Evolutionary conservation across 2,113 vertebrate species (phyloP).

Genomic region (Mystacornis crossleyi): DNA sequence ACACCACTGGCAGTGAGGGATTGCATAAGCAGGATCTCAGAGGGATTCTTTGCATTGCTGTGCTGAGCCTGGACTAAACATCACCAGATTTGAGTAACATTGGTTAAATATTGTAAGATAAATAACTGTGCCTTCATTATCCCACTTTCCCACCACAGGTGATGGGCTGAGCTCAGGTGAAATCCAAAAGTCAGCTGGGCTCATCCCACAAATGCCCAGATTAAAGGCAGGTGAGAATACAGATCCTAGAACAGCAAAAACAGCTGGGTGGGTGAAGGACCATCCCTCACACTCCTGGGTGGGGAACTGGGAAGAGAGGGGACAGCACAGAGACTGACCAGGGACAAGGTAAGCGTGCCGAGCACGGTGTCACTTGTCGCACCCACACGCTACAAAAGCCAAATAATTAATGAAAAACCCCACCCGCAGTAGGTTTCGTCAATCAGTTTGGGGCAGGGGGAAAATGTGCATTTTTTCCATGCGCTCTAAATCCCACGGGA

Average conservation of each 20-base stretch:
- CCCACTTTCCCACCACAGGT: fast-evolving
- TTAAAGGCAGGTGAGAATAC: neutral
- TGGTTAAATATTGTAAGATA: neutral
- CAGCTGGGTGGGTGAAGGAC: neutral
- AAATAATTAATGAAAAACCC: neutral
- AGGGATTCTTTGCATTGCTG: neutral
- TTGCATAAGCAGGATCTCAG: neutral
- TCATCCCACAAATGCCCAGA: neutral
- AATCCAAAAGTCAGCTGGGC: neutral
- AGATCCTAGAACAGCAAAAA: neutral
- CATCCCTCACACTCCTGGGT: fast-evolving
- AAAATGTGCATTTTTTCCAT: fast-evolving
- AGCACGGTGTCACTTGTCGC: neutral
- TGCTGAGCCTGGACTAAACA: neutral
- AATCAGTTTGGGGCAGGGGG: neutral
- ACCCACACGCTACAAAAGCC: fast-evolving
- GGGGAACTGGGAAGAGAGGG: fast-evolving
- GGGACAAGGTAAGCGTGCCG: neutral
- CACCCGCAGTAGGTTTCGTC: neutral
- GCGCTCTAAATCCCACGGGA: fast-evolving
- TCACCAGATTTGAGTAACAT: neutral
- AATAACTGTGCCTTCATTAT: neutral
- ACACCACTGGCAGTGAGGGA: neutral
- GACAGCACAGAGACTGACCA: neutral
- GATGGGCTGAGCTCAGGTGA: neutral